Conservation (phyloP, 1,140 invertebrate genomes). For the Drosophila varians region DNA sequence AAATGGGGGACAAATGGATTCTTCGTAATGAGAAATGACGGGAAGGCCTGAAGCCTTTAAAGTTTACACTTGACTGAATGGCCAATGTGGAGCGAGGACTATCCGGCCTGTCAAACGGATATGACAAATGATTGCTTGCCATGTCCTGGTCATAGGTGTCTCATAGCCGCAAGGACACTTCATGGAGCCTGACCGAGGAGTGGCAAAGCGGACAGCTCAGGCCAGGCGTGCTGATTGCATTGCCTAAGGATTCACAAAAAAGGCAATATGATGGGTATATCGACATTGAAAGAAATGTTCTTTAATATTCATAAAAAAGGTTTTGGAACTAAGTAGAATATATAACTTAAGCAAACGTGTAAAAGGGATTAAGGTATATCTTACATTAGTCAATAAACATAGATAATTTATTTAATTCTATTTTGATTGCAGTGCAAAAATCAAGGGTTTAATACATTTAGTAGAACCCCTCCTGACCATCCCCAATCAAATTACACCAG, state of each 20-base stretch:
- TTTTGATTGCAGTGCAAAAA: not conserved
- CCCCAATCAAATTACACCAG: conserved; percentile 60
- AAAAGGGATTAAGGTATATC: no score
- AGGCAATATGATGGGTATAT: not conserved
- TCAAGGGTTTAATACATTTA: conserved; percentile 34
- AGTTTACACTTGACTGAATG: not conserved
- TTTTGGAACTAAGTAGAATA: no score
- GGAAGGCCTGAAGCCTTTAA: conserved; percentile 12
- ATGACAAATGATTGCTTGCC: conserved; percentile 44
- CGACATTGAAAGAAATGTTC: not conserved
- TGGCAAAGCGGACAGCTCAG: conserved; percentile 21
- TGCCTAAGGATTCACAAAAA: conserved; percentile 10
- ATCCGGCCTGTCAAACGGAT: conserved; percentile 16
- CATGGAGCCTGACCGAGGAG: not conserved
- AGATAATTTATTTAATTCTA: no score
- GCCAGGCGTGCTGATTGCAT: conserved; percentile 41
- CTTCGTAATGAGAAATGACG: not conserved
- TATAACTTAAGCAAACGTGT: no score
- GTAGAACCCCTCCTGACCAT: not conserved
- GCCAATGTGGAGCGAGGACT: not conserved
- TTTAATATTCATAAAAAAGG: no score
- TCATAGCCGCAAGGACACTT: conserved; percentile 21
- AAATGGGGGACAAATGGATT: not conserved
- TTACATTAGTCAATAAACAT: no score
- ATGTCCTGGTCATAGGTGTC: conserved; percentile 17